phyloP scores from a whole-genome alignment of 1,140 invertebrate genomes.

The Panulirus ornatus region DNA sequence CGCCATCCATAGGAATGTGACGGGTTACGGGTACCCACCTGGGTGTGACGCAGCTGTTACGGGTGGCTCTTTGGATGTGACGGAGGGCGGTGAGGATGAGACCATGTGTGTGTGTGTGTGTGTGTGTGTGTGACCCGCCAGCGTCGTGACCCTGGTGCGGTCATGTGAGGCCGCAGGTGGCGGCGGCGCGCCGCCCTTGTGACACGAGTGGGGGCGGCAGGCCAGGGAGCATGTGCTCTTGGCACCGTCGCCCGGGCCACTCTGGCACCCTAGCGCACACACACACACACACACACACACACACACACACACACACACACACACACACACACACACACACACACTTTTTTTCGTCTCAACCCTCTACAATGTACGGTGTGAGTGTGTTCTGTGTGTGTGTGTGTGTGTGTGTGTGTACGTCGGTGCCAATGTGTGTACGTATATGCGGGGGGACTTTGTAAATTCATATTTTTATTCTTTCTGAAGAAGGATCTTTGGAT shows the following conservation, averaged over 20 bases:
- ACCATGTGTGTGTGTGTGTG: not conserved
- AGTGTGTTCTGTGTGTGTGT: too few relatives aligned
- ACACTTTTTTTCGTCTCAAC: not conserved
- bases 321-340: conserved; percentile 39
- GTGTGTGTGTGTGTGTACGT: not conserved
- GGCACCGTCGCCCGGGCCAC: not conserved
- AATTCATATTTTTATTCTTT: too few relatives aligned
- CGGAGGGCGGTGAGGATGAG: not conserved
- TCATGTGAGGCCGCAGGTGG: not conserved
- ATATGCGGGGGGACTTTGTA: too few relatives aligned
- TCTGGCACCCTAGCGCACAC: not conserved
- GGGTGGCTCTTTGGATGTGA: not conserved
- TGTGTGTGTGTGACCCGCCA: not conserved
- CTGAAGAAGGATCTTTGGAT: too few relatives aligned
- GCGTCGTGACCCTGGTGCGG: not conserved
- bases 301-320: conserved; percentile 44
- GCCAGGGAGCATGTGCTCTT: too few relatives aligned
- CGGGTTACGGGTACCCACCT: not conserved
- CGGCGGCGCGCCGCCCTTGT: not conserved
- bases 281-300: conserved; percentile 46
- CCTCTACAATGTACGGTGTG: not conserved
- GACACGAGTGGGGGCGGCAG: too few relatives aligned
- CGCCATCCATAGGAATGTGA: too few relatives aligned
- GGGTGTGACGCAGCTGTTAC: not conserved
- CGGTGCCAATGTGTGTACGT: too few relatives aligned